Conservation (phyloP, 2,797 vertebrate genomes). For the Crocodylus rhombifer region DNA sequence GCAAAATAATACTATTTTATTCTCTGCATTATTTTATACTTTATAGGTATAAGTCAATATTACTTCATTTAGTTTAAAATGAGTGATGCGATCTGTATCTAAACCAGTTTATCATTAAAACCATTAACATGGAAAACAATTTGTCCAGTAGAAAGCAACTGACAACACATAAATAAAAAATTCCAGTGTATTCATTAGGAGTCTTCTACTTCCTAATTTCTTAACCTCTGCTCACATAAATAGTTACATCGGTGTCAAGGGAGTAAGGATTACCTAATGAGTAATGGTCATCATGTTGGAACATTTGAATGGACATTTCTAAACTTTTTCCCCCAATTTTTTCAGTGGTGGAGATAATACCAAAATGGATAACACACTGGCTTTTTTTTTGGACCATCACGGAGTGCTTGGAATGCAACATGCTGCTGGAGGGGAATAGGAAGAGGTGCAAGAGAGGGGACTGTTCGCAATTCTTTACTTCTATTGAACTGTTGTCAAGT, state of each 20-base stretch:
- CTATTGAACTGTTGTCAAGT: background rate
- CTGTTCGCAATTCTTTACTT: background rate
- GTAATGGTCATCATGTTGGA: background rate
- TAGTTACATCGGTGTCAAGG: background rate
- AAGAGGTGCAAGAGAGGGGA: background rate
- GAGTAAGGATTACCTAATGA: background rate
- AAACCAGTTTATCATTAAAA: background rate
- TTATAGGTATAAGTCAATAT: background rate
- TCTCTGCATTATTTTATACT: background rate
- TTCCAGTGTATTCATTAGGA: background rate
- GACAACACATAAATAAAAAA: background rate
- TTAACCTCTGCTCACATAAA: fast-evolving
- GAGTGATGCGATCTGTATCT: background rate
- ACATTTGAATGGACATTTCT: background rate
- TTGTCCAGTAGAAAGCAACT: background rate
- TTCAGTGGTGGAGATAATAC: background rate
- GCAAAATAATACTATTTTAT: background rate
- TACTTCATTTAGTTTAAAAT: background rate
- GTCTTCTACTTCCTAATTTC: fast-evolving
- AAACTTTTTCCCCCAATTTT: background rate
- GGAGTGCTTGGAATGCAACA: background rate
- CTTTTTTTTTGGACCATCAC: background rate
- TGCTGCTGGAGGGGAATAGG: background rate
- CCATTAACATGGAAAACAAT: background rate
- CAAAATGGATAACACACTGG: background rate